Evolutionary conservation across 2,888 invertebrate species (phyloP).

Genomic region (Tenthredo amoena): DNA sequence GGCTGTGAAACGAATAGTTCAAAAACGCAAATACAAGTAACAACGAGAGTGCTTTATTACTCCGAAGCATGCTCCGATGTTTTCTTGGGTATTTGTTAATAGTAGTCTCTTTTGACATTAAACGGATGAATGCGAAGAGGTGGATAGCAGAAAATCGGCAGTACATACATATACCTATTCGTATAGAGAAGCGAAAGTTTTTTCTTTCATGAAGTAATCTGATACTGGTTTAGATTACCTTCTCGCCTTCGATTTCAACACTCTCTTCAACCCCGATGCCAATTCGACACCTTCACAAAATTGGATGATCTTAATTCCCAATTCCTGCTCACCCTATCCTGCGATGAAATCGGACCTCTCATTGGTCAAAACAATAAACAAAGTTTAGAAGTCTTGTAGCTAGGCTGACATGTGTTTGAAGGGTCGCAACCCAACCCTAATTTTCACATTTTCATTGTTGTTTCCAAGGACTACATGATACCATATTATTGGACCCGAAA

Average conservation of each 20-base stretch:
- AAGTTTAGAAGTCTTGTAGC: conserved; percentile 7
- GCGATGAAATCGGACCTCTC: conserved; percentile 18
- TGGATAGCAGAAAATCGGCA: background rate
- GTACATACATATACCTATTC: background rate
- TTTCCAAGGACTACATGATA: background rate
- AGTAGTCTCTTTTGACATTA: background rate
- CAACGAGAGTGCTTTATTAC: background rate
- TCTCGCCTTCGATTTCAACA: conserved; percentile 30
- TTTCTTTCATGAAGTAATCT: conserved; percentile 30
- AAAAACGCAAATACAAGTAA: background rate
- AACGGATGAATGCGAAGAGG: background rate
- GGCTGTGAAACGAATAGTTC: conserved; percentile 8
- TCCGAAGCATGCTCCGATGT: background rate
- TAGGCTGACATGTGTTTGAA: conserved; percentile 20
- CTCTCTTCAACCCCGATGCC: conserved; percentile 9
- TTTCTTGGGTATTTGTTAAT: background rate
- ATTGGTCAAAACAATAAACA: background rate
- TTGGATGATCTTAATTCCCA: conserved; percentile 26
- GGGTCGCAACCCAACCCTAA: conserved; percentile 28
- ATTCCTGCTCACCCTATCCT: background rate
- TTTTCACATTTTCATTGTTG: conserved; percentile 31
- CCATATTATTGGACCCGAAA: conserved; percentile 23
- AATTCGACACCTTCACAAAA: conserved; percentile 28
- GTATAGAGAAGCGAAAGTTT: background rate
- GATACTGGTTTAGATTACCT: conserved; percentile 29